Evolutionary conservation across 2,797 vertebrate genomes (phyloP).

Genomic region (Poliocrania exsul): DNA sequence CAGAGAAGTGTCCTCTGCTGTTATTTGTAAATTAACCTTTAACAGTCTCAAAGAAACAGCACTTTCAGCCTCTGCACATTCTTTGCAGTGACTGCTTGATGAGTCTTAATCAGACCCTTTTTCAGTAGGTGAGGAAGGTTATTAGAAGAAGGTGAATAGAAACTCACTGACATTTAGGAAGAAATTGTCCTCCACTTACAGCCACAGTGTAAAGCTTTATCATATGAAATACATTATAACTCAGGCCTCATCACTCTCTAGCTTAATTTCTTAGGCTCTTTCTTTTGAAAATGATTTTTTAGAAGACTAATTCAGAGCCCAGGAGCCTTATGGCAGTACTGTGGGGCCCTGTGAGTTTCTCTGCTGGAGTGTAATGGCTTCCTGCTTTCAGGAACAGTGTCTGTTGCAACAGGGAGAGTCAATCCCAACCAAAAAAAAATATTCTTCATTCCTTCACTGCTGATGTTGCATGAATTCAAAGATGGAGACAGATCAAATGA

Average conservation of each 20-base stretch:
- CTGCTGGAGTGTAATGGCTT: background rate
- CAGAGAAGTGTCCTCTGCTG: background rate
- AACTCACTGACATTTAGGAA: background rate
- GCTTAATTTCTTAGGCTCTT: background rate
- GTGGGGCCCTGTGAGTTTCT: background rate
- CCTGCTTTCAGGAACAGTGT: background rate
- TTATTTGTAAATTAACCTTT: conserved; percentile 17
- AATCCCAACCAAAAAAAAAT: background rate
- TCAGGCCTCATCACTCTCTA: background rate
- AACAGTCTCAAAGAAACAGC: background rate
- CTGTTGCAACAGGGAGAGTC: background rate
- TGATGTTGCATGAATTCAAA: background rate
- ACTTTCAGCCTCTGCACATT: background rate
- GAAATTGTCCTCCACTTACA: background rate
- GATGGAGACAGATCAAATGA: background rate
- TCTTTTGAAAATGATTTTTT: background rate
- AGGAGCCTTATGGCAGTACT: background rate
- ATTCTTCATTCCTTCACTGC: background rate
- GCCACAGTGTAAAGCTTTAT: background rate
- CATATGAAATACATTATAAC: background rate
- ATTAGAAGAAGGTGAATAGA: background rate
- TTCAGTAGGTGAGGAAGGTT: background rate
- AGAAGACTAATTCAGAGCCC: background rate
- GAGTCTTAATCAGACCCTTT: background rate
- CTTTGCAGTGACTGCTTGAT: background rate